Base-by-base conservation (phyloP, 2,888 invertebrate genomes). In the Stictocephala bisonia region DNA sequence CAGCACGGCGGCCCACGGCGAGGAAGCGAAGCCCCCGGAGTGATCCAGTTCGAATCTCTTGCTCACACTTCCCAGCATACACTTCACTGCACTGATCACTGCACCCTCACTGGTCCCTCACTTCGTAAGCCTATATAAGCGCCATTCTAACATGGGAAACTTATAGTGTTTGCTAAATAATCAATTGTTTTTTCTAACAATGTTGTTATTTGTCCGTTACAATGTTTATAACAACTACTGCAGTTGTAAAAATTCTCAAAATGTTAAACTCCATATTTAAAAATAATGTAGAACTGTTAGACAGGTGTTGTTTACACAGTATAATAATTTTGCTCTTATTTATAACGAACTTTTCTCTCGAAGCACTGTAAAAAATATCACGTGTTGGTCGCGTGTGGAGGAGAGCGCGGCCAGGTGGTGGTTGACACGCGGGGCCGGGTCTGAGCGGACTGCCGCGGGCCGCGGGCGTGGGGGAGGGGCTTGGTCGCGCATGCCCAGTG, bases 1-100 rank as follows among this genome's bases (percentile, higher is more conserved):
- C 83, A 88, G 85, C 82, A 86, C 84, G 83, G 90, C 92, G 81
- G 92, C 92, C 92, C 92, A 92, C 81, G 92, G 92, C 84, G 92
- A 92, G 82, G 90, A 31, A 6, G 73, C 70, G 73, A 73, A 73
- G 13, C 73, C 73, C 82, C 91, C 89, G 80, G 91, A 91, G 85
- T 93, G 93, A 88, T 93, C 93, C 92, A 93, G 79, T 51, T 84
- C 85, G 83, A 35, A 31, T 40, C 64, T 64, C 35, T 40, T 64
- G 4, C 18, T 40, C 18, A 40, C 64, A 64, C 85, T 85, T 82
- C 84, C 83, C 83, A 83, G 83, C 70, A 83, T 78, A 77, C 73
- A 74, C 73, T 72, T 74, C 71, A 71, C 73, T 58, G 73, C 50
- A 60, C 56, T 4, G 11, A 15, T 44, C 40, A 50, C 67, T 44